Evolutionary conservation across 1,140 invertebrate species (phyloP), one percentile per base, ranked within the genome.

Genomic region (Zaprionus kolodkinae): DNA sequence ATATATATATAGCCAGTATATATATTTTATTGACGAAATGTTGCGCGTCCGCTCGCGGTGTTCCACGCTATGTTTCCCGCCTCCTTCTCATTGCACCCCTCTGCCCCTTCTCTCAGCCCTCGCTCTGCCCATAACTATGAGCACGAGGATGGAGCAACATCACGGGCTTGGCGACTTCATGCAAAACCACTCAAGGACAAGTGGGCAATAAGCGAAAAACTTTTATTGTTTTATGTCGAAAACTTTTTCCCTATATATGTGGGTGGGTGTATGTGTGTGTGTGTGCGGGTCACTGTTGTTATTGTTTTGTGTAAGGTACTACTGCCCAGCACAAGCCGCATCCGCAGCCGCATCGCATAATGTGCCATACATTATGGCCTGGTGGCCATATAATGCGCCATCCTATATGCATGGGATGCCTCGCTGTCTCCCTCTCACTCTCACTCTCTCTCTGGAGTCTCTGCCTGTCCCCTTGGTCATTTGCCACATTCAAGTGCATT

Each of bases 111-210:
- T n/a, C n/a, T n/a, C n/a, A n/a, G 25, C 25, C 25, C 27, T 15
- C n/a, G n/a, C n/a, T 3, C n/a, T 43, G 40, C n/a, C 40, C 7
- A 45, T 6, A 45, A 45, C 40, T 45, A 45, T 45, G n/a, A 45
- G 40, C 40, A 45, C n/a, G n/a, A 45, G 40, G 6, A 43, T 0
- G 40, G 6, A 43, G 0, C n/a, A 43, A n/a, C 40, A 30, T 30
- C 27, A 50, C 45, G 10, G 4, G 17, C 45, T 25, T 25, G 60
- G 64, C 54, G 73, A 88, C 65, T 88, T 83, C 55, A 81, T 87
- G 81, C 81, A 89, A 85, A 88, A 81, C 75, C 81, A 85, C 85
- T 89, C 86, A 89, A 89, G 85, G 86, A 89, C 85, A 89, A 89
- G 85, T 85, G 78, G 85, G 78, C 81, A 89, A 89, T 84, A 89